Base-by-base conservation (phyloP, 2,797 vertebrate species). In the Centropyge bicolor region DNA sequence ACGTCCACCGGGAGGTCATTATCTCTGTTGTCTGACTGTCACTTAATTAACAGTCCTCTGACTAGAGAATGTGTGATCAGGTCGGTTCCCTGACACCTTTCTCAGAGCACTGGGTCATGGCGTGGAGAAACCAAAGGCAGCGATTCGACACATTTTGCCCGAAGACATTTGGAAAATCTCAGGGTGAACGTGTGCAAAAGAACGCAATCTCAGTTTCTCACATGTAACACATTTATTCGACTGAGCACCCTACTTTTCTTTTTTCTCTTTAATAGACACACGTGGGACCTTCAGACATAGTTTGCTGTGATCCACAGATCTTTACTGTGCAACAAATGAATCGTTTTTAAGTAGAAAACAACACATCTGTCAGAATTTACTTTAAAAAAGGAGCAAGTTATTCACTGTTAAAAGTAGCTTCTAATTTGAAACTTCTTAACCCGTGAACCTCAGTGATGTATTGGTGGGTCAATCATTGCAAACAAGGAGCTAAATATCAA, bases 1-100 rank as follows among this genome's bases (percentile, higher is more conserved):
- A 61, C 27, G 59, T 93, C 92, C 85, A 45, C 68, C 40, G 91
- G 87, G 92, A 93, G 83, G 86, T 91, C 87, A 90, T 93, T 92
- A 93, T 88, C 74, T 78, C 74, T 61, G 85, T 82, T 86, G 80
- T 86, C 81, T 87, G 85, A 72, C 85, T 87, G 86, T 88, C 88
- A 84, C 72, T 87, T 87, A 79, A 93, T 93, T 87, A 91, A 79
- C 75, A 46, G 70, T 45, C 71, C 20, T 83, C 82, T 64, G 74
- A 83, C 77, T 38, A 19, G 65, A 48, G 78, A 81, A 73, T 76
- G 73, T 84, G 83, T 64, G 81, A 40, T 60, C 81, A 76, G 80
- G 77, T 86, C 70, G 66, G 69, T 45, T 84, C 64, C 40, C 51
- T 1, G 69, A 82, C 70, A 84, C 76, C 68, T 81, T 27, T 57